phyloP scores from a whole-genome alignment of 2,113 vertebrate genomes.

The Diadophis punctatus region DNA sequence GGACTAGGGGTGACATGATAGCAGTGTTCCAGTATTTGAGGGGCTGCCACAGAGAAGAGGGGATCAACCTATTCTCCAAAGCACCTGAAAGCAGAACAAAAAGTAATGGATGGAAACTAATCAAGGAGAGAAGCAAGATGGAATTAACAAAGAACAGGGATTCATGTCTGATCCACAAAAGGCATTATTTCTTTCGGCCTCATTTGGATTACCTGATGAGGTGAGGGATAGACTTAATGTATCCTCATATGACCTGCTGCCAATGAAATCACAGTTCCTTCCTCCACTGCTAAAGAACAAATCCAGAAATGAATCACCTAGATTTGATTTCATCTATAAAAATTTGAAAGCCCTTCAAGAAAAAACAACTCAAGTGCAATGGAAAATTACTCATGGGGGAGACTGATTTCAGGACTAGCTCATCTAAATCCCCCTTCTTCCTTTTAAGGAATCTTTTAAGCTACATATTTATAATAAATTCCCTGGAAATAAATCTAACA shows the following conservation, averaged over 20 bases:
- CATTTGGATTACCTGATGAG: not conserved
- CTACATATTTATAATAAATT: not conserved
- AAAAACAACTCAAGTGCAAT: not conserved
- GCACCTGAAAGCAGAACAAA: too few species aligned
- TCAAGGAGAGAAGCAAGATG: not conserved
- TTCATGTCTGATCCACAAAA: not conserved
- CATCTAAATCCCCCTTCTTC: too few species aligned
- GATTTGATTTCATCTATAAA: not conserved
- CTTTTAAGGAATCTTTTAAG: not conserved
- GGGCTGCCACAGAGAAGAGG: too few species aligned
- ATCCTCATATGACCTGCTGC: not conserved
- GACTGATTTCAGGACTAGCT: not conserved
- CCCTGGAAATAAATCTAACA: not conserved
- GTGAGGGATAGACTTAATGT: not conserved
- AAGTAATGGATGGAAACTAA: too few species aligned
- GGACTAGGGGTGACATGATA: too few species aligned
- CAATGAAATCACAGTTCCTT: not conserved
- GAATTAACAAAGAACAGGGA: not conserved
- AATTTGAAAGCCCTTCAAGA: not conserved
- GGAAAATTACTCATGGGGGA: not conserved
- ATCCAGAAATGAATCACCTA: not conserved
- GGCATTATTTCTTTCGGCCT: not conserved
- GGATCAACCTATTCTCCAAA: too few species aligned
- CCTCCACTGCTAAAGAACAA: not conserved
- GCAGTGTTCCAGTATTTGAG: too few species aligned